Evolutionary conservation across 2,113 vertebrate genomes (phyloP).

Genomic region (Psophia crepitans): DNA sequence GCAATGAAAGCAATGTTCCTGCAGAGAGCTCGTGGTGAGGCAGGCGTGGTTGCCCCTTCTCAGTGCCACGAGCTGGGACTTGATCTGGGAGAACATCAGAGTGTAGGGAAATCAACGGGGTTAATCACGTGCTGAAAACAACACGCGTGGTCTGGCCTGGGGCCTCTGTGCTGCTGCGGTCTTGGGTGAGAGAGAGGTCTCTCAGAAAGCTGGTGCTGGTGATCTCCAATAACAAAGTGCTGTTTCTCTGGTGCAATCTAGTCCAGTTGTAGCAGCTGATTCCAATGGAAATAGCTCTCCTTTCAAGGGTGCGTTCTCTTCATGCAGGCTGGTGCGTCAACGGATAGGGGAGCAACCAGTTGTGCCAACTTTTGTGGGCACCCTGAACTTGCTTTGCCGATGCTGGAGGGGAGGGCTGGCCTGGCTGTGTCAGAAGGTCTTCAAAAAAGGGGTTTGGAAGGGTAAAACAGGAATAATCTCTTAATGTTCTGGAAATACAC

Average conservation of each 20-base stretch:
- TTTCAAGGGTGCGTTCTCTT: no score
- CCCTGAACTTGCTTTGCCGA: background rate
- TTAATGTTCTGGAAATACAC: background rate
- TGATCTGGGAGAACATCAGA: background rate
- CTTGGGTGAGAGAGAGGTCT: background rate
- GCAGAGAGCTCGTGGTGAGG: background rate
- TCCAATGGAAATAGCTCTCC: fast-evolving
- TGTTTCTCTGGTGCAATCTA: background rate
- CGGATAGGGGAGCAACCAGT: background rate
- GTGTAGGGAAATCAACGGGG: background rate
- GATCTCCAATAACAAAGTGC: background rate
- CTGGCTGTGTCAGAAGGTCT: no score
- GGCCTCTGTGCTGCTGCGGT: background rate
- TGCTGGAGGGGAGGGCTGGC: background rate
- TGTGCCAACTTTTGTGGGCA: background rate
- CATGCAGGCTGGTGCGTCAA: fast-evolving
- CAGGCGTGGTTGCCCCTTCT: background rate
- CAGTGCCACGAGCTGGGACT: background rate
- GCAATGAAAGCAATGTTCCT: fast-evolving
- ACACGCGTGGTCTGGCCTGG: background rate
- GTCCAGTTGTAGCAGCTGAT: background rate
- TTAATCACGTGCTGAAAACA: background rate
- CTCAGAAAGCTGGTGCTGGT: background rate
- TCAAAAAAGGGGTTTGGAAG: background rate
- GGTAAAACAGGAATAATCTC: background rate